These are phyloP conservation scores for Heliconius nattereri DNA, from an alignment of 1,140 invertebrate species.

Conservation along the genomic window DNA sequence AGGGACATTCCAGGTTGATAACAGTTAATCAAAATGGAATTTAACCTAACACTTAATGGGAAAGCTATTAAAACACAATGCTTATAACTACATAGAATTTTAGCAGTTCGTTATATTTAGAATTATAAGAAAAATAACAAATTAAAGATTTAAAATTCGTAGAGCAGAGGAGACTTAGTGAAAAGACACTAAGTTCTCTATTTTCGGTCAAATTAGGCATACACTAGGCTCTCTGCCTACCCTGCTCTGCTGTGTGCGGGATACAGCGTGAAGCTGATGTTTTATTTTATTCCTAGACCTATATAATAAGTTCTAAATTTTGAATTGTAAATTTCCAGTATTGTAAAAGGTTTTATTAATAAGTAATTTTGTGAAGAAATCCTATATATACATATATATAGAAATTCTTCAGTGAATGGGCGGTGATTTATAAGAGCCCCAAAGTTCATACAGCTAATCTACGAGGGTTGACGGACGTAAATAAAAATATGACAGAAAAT, in stretches of 20 bases:
- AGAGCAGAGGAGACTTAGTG: too few relatives aligned
- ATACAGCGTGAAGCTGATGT: too few relatives aligned
- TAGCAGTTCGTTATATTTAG: background rate
- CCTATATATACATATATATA: background rate
- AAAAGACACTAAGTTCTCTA: too few relatives aligned
- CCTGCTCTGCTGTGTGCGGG: too few relatives aligned
- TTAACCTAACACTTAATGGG: constrained; percentile 1
- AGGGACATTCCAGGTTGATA: constrained; percentile 63
- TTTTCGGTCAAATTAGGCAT: too few relatives aligned
- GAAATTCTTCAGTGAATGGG: constrained; percentile 49
- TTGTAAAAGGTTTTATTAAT: background rate
- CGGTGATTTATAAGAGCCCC: constrained; percentile 64
- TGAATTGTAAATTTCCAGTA: background rate
- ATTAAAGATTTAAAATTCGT: too few relatives aligned
- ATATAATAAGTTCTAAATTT: too few relatives aligned
- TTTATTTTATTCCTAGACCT: too few relatives aligned
- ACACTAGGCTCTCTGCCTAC: too few relatives aligned
- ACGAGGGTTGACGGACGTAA: constrained; percentile 47
- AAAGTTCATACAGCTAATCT: constrained; percentile 67
- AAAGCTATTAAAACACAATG: background rate
- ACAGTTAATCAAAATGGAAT: constrained; percentile 33
- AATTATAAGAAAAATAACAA: background rate
- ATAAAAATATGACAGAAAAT: background rate
- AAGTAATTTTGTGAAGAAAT: background rate
- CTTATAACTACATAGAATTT: background rate